These are phyloP conservation scores for Prosopocoilus inquinatus DNA, from an alignment of 2,888 invertebrate genomes.

Conservation along the genomic window DNA sequence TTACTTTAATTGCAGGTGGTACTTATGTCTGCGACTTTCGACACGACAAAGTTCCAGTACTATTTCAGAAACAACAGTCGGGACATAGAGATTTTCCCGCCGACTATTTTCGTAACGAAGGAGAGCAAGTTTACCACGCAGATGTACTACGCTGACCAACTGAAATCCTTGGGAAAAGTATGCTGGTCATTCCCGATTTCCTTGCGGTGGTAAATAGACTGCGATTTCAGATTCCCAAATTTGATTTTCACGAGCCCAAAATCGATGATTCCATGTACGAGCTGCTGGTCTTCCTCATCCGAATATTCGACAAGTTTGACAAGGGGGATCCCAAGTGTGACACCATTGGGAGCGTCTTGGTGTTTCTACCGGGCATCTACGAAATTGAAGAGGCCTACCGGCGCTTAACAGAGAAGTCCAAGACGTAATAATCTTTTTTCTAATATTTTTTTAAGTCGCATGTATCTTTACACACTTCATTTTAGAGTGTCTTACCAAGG, in stretches of 20 bases:
- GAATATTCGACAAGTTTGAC: constrained; percentile 66
- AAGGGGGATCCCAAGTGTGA: constrained; percentile 33
- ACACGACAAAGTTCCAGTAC: constrained; percentile 66
- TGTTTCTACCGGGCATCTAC: constrained; percentile 85
- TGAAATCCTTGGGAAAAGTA: constrained; percentile 39
- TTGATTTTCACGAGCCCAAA: constrained; percentile 60
- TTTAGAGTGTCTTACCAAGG: background rate
- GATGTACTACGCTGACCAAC: constrained; percentile 62
- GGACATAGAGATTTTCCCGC: constrained; percentile 51
- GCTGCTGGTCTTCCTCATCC: constrained; percentile 54
- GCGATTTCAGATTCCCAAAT: constrained; percentile 56
- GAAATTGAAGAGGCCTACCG: constrained; percentile 76
- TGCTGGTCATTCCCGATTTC: constrained; percentile 19
- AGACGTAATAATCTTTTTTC: constrained; percentile 1
- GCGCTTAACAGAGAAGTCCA: constrained; percentile 35
- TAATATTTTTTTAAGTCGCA: background rate
- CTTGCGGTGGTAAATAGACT: constrained; percentile 13
- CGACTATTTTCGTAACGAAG: constrained; percentile 57
- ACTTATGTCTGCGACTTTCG: constrained; percentile 93
- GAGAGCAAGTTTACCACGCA: constrained; percentile 58
- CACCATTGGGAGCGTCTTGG: constrained; percentile 65
- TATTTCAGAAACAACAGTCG: constrained; percentile 58
- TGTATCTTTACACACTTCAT: background rate
- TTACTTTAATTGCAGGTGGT: constrained; percentile 59
- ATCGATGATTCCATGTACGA: constrained; percentile 42